Evolutionary conservation across 2,797 vertebrate species (phyloP), one percentile per base, ranked within the genome.

Genomic region (Anableps anableps): DNA sequence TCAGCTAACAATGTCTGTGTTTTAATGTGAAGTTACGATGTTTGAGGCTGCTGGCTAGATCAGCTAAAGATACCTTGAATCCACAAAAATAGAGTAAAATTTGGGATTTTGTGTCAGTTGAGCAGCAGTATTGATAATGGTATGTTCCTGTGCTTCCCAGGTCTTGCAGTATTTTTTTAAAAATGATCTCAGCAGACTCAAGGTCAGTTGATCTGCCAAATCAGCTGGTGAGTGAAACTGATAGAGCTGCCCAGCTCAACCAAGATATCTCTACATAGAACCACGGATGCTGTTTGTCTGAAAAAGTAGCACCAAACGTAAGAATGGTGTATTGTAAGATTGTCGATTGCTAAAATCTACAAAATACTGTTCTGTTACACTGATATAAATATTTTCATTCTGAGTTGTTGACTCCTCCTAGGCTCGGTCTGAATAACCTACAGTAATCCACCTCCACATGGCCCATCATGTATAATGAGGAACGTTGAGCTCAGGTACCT

Each of bases 11-110:
- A 23, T 68, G 21, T 23, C 64, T 38, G 34, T 36, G 62, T 21
- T 68, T 68, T 62, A 62, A 68, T 38, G 64, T 68, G 64, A 68
- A 68, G 64, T 31, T 13, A 41, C 19, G 11, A 26, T 68, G 64
- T 26, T 38, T 21, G 9, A 68, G 36, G 0, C 64, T 68, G 1
- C 64, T 6, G 8, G 34, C 64, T 23, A 8, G 0, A 41, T 26
- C 36, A 26, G 36, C 19, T 38, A 38, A 19, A 21, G 1, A 8
- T 38, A 34, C 19, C 38, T 34, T 38, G 4, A 9, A 34, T 66
- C 34, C 62, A 68, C 64, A 1, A 68, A 17, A 68, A 38, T 0
- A 3, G 9, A 41, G 36, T 11, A 5, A 41, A 68, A 19, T 38
- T 68, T 68, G 19, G 16, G 21, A 68, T 36, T 34, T 19, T 68